Evolutionary conservation across 53 echinoderm and acorn worm species (phyloP).

Genomic region (Mesocentrotus franciscanus): DNA sequence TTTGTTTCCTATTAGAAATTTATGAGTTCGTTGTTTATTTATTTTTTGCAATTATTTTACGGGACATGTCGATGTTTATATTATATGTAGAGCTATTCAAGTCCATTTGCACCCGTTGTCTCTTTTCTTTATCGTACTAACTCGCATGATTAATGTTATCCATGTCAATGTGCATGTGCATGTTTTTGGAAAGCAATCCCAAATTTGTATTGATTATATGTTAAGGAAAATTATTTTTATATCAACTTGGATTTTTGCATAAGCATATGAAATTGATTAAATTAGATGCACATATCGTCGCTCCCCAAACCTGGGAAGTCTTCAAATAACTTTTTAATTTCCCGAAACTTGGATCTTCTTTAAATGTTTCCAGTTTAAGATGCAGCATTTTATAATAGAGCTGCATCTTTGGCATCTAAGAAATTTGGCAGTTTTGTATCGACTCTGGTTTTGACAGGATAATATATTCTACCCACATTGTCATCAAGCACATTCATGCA

Average conservation of each 20-base stretch:
- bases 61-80: neutral
- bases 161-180: conserved; percentile 43
- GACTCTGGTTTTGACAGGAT: neutral
- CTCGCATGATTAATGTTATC: conserved; percentile 51
- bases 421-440: neutral
- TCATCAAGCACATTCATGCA: conserved; percentile 1
- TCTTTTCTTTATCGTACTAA: neutral
- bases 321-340: neutral
- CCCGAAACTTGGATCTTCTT: neutral
- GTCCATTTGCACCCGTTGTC: conserved; percentile 40
- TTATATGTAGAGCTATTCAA: conserved; percentile 39
- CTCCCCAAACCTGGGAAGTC: neutral
- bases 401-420: neutral
- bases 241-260: neutral
- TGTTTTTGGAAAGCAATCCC: conserved; percentile 16
- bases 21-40: neutral
- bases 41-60: neutral
- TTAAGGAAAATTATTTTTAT: neutral
- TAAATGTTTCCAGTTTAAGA: neutral
- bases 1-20: neutral
- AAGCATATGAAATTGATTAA: neutral
- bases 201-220: neutral
- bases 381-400: neutral
- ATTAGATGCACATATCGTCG: neutral
- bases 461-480: neutral